Evolutionary conservation across 2,113 vertebrate genomes (phyloP).

Genomic region (Colistium nudipinnis): DNA sequence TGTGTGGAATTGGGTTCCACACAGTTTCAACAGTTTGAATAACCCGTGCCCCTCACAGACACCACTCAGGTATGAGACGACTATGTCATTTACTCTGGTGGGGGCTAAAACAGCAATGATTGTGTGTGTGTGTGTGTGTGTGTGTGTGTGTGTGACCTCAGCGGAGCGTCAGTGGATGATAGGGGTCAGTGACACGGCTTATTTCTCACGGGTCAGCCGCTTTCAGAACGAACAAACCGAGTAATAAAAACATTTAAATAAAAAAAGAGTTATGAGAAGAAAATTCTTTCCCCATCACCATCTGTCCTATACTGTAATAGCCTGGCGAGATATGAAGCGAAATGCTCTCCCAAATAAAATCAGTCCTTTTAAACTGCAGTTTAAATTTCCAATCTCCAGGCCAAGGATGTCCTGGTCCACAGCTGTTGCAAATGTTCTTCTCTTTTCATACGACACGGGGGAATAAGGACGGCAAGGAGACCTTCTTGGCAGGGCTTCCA

Average conservation of each 20-base stretch:
- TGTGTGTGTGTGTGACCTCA: conserved; percentile 35
- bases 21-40: conserved; percentile 47
- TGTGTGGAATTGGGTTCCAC: conserved; percentile 15
- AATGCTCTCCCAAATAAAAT: conserved; percentile 46
- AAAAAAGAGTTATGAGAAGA: conserved; percentile 32
- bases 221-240: conserved; percentile 28
- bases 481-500: conserved; percentile 25
- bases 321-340: conserved; percentile 34
- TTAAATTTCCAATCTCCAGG: conserved; percentile 42
- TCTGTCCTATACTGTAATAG: conserved; percentile 32
- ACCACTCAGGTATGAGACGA: conserved; percentile 35
- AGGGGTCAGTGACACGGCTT: conserved; percentile 70
- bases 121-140: conserved; percentile 32
- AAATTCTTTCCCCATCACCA: conserved; percentile 33
- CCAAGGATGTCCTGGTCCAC: conserved; percentile 14
- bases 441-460: conserved; percentile 5
- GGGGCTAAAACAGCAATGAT: conserved; percentile 49
- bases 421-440: conserved; percentile 39
- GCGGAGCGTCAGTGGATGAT: conserved; percentile 61
- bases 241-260: conserved; percentile 28
- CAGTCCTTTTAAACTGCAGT: conserved; percentile 39
- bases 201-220: conserved; percentile 55
- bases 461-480: conserved; percentile 27
- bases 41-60: conserved; percentile 32
- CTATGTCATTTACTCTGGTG: conserved; percentile 49